A percentile compares a stretch with the other conserved stretches of the same genome.
phyloP scores from a whole-genome alignment of 2,113 vertebrate species.

The Alouatta palliata region DNA sequence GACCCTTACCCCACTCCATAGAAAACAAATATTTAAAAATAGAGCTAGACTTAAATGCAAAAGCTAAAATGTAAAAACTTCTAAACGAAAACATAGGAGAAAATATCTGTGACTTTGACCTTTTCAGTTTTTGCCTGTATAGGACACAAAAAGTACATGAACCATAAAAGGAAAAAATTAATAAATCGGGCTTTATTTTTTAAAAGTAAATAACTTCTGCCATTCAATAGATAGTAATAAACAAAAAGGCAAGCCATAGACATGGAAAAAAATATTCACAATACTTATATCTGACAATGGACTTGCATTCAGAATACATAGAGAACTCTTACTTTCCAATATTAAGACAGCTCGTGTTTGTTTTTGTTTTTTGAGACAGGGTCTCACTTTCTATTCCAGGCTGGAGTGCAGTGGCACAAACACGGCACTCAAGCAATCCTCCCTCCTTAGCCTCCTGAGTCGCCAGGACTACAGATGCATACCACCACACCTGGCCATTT shows the following conservation, averaged over 20 bases:
- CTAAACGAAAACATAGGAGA: not conserved
- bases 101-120: not conserved
- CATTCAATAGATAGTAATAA: not conserved
- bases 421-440: not conserved
- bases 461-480: not conserved
- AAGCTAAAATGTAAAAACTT: not conserved
- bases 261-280: not conserved
- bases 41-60: not conserved
- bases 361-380: not conserved
- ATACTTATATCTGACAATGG: not conserved
- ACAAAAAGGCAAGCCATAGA: not conserved
- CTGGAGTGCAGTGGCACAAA: not conserved
- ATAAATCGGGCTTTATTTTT: not conserved
- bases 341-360: not conserved
- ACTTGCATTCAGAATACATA: not conserved
- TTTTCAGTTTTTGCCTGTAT: not conserved
- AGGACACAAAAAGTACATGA: not conserved
- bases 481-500: not conserved
- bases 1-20: not conserved
- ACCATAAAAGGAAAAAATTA: not conserved
- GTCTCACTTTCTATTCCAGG: not conserved
- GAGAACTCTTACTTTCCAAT: not conserved
- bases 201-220: not conserved
- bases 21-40: not conserved
- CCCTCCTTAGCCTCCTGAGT: not conserved